Evolutionary conservation across 2,113 vertebrate genomes (phyloP).

Genomic region (Bos indicus): DNA sequence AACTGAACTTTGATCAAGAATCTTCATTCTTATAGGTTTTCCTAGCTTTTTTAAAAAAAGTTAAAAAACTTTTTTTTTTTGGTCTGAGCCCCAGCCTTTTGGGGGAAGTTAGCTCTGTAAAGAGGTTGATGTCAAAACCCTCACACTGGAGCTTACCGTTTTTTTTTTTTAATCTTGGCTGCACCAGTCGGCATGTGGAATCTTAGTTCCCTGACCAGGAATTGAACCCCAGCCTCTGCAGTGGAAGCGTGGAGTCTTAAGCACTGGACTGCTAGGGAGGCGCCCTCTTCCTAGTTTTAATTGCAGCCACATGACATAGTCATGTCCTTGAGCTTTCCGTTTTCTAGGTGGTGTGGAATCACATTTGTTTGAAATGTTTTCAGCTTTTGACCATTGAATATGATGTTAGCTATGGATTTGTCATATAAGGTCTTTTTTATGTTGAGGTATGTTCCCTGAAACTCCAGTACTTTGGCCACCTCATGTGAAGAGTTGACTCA

Average conservation of each 20-base stretch:
- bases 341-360: neutral
- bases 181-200: rapidly evolving
- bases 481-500: no score
- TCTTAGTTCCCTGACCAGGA: neutral
- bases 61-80: neutral
- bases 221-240: neutral
- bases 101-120: neutral
- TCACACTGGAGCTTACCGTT: rapidly evolving
- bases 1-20: neutral
- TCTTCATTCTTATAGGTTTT: neutral
- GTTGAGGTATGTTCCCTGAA: neutral
- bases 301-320: rapidly evolving
- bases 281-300: neutral
- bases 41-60: neutral
- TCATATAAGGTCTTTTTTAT: neutral
- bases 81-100: neutral
- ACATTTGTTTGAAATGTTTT: neutral
- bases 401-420: neutral
- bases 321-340: neutral
- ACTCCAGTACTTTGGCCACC: no score
- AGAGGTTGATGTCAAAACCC: neutral
- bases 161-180: neutral
- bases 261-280: neutral
- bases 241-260: neutral
- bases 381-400: neutral